Evolutionary conservation across 1,140 invertebrate genomes (phyloP), one percentile per base, ranked within the genome.

Genomic region (Tetramorium parvispinum): DNA sequence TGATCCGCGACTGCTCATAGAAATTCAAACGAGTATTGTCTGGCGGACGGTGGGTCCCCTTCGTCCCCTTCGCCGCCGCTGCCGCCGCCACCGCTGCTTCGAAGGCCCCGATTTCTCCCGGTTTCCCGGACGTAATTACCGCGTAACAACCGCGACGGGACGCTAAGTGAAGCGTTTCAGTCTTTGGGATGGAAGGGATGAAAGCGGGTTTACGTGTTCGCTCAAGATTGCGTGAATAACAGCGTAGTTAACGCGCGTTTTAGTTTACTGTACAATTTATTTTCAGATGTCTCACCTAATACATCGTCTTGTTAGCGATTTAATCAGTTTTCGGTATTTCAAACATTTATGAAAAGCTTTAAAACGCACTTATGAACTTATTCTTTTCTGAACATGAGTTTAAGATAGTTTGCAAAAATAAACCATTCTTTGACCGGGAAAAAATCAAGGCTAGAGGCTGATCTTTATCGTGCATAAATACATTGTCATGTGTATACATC

Each of bases 1-100:
- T 70, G 65, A 75, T 75, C 83, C 63, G 66, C 24, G 40, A 61
- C 75, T 85, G 71, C 49, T 82, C 70, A 49, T 86, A 86, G 85
- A 91, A 88, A 89, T 89, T 86, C 70, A 90, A 91, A 88, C 75
- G 77, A 79, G 85, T 70, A 89, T 87, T 89, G 89, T 90, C 70
- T 89, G 73, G 32, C 71, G 24, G 63, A 87, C 76, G 86, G 32
- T 7, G 70, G 70, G n/a, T 21, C 51, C n/a, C n/a, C n/a, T 11
- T 16, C 3, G 3, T 40, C 11, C 40, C 6, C 40, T 16, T 6
- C 21, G 1, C 6, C 13, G 3, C 27, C 27, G 32, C 13, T 13
- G 1, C 6, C 13, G 3, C 27, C 27, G 32, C 13, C 13, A 3
- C 11, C 57, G 16, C 3, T 37, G 53, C 51, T 83, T 71, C 57